A percentile compares a stretch with the other conserved stretches of the same genome.
phyloP scores from a whole-genome alignment of 2,888 invertebrate genomes.

The Drosophila recens region DNA sequence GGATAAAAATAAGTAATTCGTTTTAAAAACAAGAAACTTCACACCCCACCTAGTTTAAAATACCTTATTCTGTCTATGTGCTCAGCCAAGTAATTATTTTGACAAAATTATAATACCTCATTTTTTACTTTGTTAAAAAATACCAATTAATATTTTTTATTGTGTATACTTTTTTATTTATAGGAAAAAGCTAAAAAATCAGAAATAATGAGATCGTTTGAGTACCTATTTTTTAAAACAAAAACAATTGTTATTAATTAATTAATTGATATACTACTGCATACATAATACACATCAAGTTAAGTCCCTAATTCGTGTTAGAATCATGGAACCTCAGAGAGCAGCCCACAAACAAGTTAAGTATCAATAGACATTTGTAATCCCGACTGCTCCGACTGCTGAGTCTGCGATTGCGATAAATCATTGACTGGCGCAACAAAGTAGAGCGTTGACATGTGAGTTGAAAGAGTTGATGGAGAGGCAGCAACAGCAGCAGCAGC shows the following conservation, averaged over 20 bases:
- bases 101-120: too few species aligned
- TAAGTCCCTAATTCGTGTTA: conserved; percentile 30
- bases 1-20: too few species aligned
- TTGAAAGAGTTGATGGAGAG: conserved; percentile 44
- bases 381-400: conserved; percentile 32
- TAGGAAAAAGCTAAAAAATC: too few species aligned
- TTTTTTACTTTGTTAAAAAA: too few species aligned
- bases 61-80: neutral
- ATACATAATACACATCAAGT: neutral
- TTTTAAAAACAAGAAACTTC: neutral
- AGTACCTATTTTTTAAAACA: too few species aligned
- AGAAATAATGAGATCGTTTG: too few species aligned
- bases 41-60: neutral
- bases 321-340: conserved; percentile 31
- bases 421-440: conserved; percentile 62
- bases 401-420: conserved; percentile 57
- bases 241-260: neutral
- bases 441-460: conserved; percentile 70
- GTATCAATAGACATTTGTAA: conserved; percentile 54
- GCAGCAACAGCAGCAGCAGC: neutral
- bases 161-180: too few species aligned
- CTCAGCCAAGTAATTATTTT: too few species aligned
- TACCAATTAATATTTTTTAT: too few species aligned
- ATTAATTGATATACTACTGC: neutral
- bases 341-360: conserved; percentile 17